Evolutionary conservation across 1,140 invertebrate genomes (phyloP), one percentile per base, ranked within the genome.

Genomic region (Procambarus virginalis): DNA sequence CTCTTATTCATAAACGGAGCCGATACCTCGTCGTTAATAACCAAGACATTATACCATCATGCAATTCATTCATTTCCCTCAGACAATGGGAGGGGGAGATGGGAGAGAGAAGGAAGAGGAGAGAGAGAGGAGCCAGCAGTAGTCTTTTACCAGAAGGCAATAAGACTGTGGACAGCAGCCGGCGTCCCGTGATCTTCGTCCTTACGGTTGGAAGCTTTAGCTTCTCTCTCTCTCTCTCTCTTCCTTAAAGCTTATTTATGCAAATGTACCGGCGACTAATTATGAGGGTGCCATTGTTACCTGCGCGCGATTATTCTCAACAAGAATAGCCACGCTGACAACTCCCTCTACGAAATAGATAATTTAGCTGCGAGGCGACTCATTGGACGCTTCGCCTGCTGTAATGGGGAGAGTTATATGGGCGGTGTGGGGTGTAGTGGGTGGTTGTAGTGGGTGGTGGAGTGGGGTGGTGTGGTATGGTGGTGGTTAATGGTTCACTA

Each of bases 171-270:
- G 46, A 12, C 51, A 34, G n/a, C 84, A 20, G 4, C 49, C 58
- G 20, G 9, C 3, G 20, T 34, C 60, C 20, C 20, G 12, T 48
- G 80, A 83, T 46, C 68, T 68, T 70, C 80, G 80, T 10, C 80
- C 60, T 14, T 68, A 10, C 48, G 17, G 20, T 8, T 55, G 17
- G 55, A n/a, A n/a, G n/a, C n/a, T n/a, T n/a, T n/a, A n/a, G n/a
- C n/a, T 51, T 70, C 46, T 10, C 17, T n/a, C 49, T 34, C 45
- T 60, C 60, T 58, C 12, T 12, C 51, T 55, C 2, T 12, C 12
- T 77, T 87, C 85, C 85, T 80, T 70, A 87, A 73, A 80, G 85
- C 77, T 87, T 87, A 87, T 87, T 87, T 87, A 87, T 87, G 85
- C 85, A 87, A 80, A 87, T 79, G 85, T 70, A 78, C 77, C 85